Conservation (phyloP, 2,113 vertebrate species). For the Sciurus niger region DNA sequence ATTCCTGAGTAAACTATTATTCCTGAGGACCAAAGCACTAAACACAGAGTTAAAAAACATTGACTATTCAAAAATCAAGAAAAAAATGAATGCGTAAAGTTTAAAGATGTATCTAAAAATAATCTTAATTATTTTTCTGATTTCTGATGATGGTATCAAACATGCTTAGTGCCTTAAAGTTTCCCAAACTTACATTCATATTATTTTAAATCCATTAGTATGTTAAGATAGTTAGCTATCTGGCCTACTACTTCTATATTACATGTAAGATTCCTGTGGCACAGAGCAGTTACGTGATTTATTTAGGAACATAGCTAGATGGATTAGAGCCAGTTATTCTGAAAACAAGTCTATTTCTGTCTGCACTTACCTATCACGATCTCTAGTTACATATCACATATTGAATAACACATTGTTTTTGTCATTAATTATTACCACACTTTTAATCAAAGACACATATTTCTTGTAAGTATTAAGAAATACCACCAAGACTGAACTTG, state of each 20-base stretch:
- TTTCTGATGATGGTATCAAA: not conserved
- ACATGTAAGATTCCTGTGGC: not conserved
- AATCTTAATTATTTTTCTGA: conserved; percentile 39
- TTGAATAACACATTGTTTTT: not conserved
- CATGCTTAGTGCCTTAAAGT: not conserved
- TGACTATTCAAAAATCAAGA: not conserved
- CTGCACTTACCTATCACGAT: not conserved
- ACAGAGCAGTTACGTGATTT: not conserved
- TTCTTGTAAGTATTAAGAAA: conserved; percentile 35
- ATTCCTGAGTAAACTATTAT: not conserved
- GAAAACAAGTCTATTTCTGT: not conserved
- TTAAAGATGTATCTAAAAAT: not conserved
- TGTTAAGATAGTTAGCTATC: not conserved
- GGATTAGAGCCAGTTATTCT: not conserved
- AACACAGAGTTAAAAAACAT: not conserved
- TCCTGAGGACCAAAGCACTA: not conserved
- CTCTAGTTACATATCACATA: not conserved
- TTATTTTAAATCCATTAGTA: not conserved
- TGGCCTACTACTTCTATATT: not conserved
- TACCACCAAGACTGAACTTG: not conserved
- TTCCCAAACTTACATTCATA: not conserved
- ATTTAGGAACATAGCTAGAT: not conserved
- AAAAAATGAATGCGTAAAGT: not conserved
- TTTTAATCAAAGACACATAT: conserved; percentile 9
- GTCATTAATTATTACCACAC: not conserved